Evolutionary conservation across 2,113 vertebrate species (phyloP), one percentile per base, ranked within the genome.

Genomic region (Melanostigma gelatinosum): DNA sequence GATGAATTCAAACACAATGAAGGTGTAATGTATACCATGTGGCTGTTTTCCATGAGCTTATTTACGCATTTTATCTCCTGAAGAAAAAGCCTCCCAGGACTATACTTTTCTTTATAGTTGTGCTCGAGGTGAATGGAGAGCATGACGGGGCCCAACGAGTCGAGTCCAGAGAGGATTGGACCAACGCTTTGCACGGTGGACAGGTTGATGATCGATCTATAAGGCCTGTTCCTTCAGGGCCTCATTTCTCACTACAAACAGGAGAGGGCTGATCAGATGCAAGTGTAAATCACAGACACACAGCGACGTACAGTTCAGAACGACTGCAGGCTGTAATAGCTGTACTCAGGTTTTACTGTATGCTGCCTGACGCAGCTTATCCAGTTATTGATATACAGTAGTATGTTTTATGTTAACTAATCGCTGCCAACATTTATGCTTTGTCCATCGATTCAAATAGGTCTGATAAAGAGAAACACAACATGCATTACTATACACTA

Each of bases 241-340:
- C 66, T 71, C 40, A 34, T 70, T 57, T 62, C 60, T 66, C 52
- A 55, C 54, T 32, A 52, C 81, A 74, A 72, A 76, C 80, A 68
- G 67, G 1, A 72, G 55, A 34, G 9, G 6, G n/a, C 70, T 34
- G 73, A 73, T 79, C 60, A 71, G 64, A 75, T 3, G 4, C 1
- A 15, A 36, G 65, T 1, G 36, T 77, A 70, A 75, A 74, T 78
- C 69, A 77, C 58, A 15, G 8, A 7, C 72, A 42, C 29, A 44
- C 16, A 9, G 13, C 8, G 4, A 34, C 34, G 34, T 42, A n/a
- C 72, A 71, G 27, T 61, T 72, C 16, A 20, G 46, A 54, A 52
- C 29, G 40, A 36, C 66, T 42, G 12, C 0, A 12, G 72, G 67
- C 57, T 63, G 18, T 55, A 44, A 55, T 11, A n/a, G 36, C 48